These are phyloP conservation scores for Lypha dubia DNA, from an alignment of 2,888 invertebrate species.

Conservation along the genomic window DNA sequence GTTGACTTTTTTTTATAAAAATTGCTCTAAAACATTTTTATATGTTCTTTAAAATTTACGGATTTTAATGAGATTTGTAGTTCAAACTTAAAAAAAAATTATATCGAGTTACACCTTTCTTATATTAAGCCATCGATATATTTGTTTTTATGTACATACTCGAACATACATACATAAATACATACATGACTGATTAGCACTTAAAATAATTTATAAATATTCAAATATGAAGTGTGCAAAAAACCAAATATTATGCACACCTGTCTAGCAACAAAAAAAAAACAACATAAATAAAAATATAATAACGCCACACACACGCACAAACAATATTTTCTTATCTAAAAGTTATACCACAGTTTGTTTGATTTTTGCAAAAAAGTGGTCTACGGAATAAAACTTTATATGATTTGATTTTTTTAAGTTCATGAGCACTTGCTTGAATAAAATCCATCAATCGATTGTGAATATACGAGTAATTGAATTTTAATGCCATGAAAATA, in stretches of 20 bases:
- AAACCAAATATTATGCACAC: conserved; percentile 31
- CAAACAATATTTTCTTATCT: conserved; percentile 10
- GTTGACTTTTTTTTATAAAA: too few relatives aligned
- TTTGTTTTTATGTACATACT: not conserved
- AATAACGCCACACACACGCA: too few relatives aligned
- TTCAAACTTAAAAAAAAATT: too few relatives aligned
- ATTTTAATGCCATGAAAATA: conserved; percentile 29
- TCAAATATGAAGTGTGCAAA: not conserved
- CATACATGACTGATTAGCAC: not conserved
- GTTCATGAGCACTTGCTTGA: conserved; percentile 43
- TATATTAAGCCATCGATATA: too few relatives aligned
- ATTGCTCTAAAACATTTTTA: too few relatives aligned
- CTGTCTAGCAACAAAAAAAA: conserved; percentile 23
- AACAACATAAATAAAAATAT: too few relatives aligned
- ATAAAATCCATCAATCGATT: not conserved
- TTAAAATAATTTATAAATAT: not conserved
- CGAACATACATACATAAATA: not conserved
- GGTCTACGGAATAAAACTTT: conserved; percentile 15
- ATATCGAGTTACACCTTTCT: too few relatives aligned
- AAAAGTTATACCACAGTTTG: not conserved
- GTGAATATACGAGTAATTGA: not conserved
- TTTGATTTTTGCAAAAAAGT: not conserved
- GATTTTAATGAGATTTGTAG: too few relatives aligned
- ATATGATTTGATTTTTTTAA: conserved; percentile 32
- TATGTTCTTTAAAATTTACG: too few relatives aligned